Percentiles rank a stretch among this genome's conserved stretches.
phyloP scores from a whole-genome alignment of 2,113 vertebrate species.

The Megaptera novaeangliae region DNA sequence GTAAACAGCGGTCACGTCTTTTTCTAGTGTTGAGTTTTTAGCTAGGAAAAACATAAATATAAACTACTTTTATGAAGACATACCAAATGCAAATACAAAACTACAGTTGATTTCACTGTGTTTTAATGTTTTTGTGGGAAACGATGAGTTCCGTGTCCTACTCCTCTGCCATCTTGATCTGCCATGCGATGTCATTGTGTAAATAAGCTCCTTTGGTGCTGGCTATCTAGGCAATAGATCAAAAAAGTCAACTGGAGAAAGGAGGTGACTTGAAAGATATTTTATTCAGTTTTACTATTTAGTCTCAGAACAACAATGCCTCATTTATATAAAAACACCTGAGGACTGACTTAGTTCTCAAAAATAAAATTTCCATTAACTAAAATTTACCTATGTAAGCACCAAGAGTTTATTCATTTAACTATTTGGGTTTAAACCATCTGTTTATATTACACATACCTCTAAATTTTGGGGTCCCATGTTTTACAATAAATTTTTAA shows the following conservation, averaged over 20 bases:
- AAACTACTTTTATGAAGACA: not conserved
- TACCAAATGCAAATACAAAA: not conserved
- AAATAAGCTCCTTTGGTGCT: not conserved
- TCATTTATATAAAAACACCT: not conserved
- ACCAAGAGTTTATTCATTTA: not conserved
- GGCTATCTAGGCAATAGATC: not conserved
- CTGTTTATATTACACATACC: not conserved
- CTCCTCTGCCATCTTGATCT: no score
- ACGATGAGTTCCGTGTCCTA: no score
- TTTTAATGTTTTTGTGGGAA: no score
- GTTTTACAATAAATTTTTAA: not conserved
- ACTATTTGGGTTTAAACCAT: not conserved
- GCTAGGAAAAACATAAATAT: not conserved
- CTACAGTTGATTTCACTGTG: not conserved
- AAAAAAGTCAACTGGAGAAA: not conserved
- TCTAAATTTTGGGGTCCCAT: not conserved
- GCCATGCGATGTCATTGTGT: not conserved
- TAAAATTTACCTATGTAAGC: not conserved
- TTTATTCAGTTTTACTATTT: not conserved
- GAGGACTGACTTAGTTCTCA: not conserved
- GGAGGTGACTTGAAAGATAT: not conserved
- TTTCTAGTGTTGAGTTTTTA: not conserved
- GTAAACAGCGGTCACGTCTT: not conserved
- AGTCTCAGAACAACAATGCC: not conserved
- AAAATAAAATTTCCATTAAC: not conserved